Percentiles rank a stretch among this genome's conserved stretches.
Conservation (phyloP, 2,888 invertebrate species). For the Brachynemurus nebulosus region DNA sequence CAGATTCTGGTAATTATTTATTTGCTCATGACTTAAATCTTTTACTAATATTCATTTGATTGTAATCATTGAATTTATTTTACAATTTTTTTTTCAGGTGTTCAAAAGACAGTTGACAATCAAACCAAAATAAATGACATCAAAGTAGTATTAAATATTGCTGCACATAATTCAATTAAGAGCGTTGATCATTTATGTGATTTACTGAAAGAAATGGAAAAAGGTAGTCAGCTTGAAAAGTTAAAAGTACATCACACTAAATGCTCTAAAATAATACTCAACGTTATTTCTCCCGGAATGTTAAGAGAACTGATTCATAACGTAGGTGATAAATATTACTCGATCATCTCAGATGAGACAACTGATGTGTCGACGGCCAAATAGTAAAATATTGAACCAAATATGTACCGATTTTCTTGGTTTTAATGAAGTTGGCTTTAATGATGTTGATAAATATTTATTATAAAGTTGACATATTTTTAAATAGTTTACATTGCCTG, state of each 20-base stretch:
- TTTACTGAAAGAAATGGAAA: conserved; percentile 12
- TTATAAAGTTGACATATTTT: no score
- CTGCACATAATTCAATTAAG: conserved; percentile 9
- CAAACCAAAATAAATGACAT: conserved; percentile 7
- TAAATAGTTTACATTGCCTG: no score
- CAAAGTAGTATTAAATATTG: conserved; percentile 11
- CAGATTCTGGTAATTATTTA: neutral
- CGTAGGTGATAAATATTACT: conserved; percentile 18
- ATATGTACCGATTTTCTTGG: neutral
- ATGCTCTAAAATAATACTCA: conserved; percentile 17
- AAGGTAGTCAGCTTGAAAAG: conserved; percentile 13
- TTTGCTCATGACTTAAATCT: neutral
- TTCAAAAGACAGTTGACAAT: conserved; percentile 2
- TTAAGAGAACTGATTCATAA: conserved; percentile 14
- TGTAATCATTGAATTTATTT: neutral
- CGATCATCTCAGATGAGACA: conserved; percentile 20
- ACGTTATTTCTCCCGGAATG: conserved; percentile 16
- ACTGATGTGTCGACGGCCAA: conserved; percentile 19
- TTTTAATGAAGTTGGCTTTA: neutral
- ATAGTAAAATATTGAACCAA: neutral
- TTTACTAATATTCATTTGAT: neutral
- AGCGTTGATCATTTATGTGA: conserved; percentile 10
- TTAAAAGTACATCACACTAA: conserved; percentile 18
- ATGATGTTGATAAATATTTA: no score
- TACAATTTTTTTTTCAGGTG: conserved; percentile 8